A percentile compares a stretch with the other conserved stretches of the same genome.
Evolutionary conservation across 2,888 invertebrate species (phyloP).

Genomic region (Nomada fucata): DNA sequence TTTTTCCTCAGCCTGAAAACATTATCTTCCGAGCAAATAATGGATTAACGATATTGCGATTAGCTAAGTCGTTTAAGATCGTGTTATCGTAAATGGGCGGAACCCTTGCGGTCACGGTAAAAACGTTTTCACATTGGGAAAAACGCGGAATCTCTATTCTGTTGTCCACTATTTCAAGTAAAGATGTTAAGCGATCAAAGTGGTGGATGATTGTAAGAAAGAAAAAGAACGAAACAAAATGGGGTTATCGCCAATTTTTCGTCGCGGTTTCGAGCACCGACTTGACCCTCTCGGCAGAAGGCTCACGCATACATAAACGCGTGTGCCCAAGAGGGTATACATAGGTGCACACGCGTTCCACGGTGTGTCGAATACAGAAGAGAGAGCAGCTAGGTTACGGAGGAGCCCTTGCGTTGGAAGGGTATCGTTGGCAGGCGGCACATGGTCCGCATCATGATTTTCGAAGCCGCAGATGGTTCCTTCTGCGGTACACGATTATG

Average conservation of each 20-base stretch:
- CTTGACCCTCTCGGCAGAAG: constrained; percentile 5
- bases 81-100: no score
- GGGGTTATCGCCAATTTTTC: constrained; percentile 49
- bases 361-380: constrained; percentile 12
- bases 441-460: constrained; percentile 79
- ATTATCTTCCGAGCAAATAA: not conserved
- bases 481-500: constrained; percentile 79
- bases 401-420: constrained; percentile 57
- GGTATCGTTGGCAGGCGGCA: constrained; percentile 74
- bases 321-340: not conserved
- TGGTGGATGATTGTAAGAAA: not conserved
- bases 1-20: no score
- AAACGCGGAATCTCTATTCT: no score
- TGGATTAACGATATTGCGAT: no score
- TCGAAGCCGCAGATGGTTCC: constrained; percentile 82
- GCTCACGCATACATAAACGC: not conserved
- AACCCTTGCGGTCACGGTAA: no score
- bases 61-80: no score
- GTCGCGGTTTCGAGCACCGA: constrained; percentile 40
- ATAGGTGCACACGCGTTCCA: not conserved
- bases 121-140: no score
- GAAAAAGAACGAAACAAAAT: constrained; percentile 17
- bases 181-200: constrained; percentile 6
- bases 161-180: no score
- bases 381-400: constrained; percentile 51